A percentile compares a stretch with the other conserved stretches of the same genome.
phyloP scores from a whole-genome alignment of 2,888 invertebrate species.

The Eremobia ochroleuca region DNA sequence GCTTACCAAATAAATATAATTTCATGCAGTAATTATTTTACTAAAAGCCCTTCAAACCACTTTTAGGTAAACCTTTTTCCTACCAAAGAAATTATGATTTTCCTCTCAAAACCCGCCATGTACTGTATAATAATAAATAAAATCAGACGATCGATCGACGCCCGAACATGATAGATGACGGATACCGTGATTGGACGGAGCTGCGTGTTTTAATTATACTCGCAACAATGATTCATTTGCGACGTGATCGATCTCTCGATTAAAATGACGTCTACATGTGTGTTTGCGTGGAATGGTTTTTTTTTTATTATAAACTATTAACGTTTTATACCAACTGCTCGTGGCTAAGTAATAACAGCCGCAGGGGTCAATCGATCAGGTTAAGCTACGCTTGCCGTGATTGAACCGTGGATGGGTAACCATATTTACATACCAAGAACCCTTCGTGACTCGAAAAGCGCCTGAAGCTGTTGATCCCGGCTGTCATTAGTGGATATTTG shows the following conservation, averaged over 20 bases:
- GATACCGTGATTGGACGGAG: conserved; percentile 34
- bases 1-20: not conserved
- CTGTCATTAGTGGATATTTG: not conserved
- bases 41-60: not conserved
- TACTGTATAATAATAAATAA: conserved; percentile 12
- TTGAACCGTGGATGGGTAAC: not conserved
- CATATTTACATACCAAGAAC: too few relatives aligned
- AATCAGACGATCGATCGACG: conserved; percentile 21
- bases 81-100: conserved; percentile 3
- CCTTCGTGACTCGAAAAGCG: not conserved
- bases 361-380: not conserved
- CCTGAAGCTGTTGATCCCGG: not conserved
- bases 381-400: not conserved
- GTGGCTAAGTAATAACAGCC: not conserved
- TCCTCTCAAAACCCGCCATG: conserved; percentile 1
- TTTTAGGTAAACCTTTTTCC: not conserved
- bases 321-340: not conserved
- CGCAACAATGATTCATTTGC: conserved; percentile 51
- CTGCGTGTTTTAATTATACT: conserved; percentile 56
- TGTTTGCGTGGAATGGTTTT: conserved; percentile 2
- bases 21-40: not conserved
- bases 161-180: conserved; percentile 48
- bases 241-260: conserved; percentile 52
- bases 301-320: not conserved
- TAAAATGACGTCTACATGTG: conserved; percentile 22